These are phyloP conservation scores for Phengaris arion DNA, from an alignment of 2,888 invertebrate species.

Conservation along the genomic window DNA sequence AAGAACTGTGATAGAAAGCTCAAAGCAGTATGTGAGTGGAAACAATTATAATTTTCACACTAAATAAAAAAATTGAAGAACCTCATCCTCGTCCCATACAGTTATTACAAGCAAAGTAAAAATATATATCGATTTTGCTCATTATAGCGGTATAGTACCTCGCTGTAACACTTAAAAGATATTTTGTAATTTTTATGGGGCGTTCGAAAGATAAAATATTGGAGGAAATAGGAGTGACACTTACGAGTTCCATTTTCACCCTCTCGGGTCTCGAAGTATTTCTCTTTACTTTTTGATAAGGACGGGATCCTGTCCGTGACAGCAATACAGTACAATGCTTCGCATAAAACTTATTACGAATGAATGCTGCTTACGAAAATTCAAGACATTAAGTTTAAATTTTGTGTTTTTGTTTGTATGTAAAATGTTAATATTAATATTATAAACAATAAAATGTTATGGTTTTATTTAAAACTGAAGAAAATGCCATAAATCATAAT, in stretches of 20 bases:
- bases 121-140: not conserved
- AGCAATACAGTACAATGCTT: slow-evolving; percentile 47
- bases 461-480: no score
- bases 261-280: slow-evolving; percentile 46
- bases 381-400: slow-evolving; percentile 38
- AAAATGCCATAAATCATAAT: no score
- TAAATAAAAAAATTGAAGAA: no score
- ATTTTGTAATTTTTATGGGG: slow-evolving; percentile 38
- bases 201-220: slow-evolving; percentile 57
- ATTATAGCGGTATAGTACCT: not conserved
- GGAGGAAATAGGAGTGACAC: slow-evolving; percentile 45
- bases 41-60: no score
- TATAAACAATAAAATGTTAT: no score
- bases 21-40: no score
- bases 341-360: slow-evolving; percentile 37
- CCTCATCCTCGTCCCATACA: not conserved
- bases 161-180: not conserved
- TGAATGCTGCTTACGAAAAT: slow-evolving; percentile 42
- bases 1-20: no score
- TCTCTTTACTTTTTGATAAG: slow-evolving; percentile 51
- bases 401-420: not conserved
- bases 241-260: slow-evolving; percentile 44
- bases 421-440: no score
- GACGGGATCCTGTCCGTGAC: slow-evolving; percentile 66
- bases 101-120: not conserved